Evolutionary conservation across 2,113 vertebrate species (phyloP).

Genomic region (Channa maculata): DNA sequence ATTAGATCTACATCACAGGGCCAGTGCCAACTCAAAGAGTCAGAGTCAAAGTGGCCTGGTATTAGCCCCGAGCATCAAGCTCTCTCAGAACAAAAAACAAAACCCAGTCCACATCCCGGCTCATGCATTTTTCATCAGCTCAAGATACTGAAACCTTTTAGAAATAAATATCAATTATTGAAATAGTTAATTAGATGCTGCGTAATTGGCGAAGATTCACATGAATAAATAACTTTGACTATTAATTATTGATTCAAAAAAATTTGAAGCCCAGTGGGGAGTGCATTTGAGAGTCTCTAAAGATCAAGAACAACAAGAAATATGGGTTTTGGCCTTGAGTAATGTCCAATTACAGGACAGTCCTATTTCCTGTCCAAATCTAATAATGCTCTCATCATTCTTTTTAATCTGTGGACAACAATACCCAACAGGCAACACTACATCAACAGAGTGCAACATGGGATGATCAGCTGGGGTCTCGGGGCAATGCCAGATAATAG

Average conservation of each 20-base stretch:
- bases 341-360: constrained; percentile 84
- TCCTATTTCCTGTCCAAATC: constrained; percentile 71
- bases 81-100: constrained; percentile 84
- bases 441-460: constrained; percentile 60
- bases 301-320: constrained; percentile 83
- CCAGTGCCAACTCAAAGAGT: constrained; percentile 80
- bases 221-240: constrained; percentile 84
- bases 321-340: constrained; percentile 84
- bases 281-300: constrained; percentile 77
- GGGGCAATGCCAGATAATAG: constrained; percentile 50
- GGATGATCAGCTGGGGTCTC: constrained; percentile 51
- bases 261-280: constrained; percentile 74
- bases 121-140: constrained; percentile 84
- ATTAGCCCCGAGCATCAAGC: constrained; percentile 80
- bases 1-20: constrained; percentile 83
- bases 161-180: constrained; percentile 89
- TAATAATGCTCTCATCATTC: constrained; percentile 57
- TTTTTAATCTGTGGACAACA: constrained; percentile 64
- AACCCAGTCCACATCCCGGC: constrained; percentile 78
- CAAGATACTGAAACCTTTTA: constrained; percentile 79
- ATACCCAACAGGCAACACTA: constrained; percentile 57
- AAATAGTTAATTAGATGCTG: constrained; percentile 85
- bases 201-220: constrained; percentile 82
- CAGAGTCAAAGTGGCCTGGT: constrained; percentile 84
- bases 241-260: constrained; percentile 85